A percentile compares a stretch with the other conserved stretches of the same genome.
Conservation (phyloP, 37 sponge, comb jelly and placozoan genomes). For the Beroe forskalii region DNA sequence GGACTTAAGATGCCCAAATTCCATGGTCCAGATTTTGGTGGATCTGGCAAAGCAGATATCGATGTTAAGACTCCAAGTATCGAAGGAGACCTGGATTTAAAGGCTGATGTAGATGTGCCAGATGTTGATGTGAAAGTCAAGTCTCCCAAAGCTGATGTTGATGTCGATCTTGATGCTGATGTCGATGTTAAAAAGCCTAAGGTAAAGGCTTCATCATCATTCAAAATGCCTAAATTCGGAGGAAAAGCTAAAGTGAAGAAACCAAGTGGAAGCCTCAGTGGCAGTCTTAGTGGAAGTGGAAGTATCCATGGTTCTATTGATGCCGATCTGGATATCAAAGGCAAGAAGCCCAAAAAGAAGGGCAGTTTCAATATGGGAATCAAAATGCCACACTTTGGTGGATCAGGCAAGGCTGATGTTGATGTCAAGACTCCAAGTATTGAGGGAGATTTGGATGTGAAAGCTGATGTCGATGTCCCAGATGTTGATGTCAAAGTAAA, state of each 20-base stretch:
- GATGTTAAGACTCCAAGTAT: not conserved
- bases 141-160: not conserved
- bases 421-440: conserved; percentile 8
- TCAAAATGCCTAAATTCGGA: not conserved
- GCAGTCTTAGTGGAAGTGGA: not conserved
- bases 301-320: not conserved
- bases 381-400: not conserved
- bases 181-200: not conserved
- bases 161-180: conserved; percentile 7
- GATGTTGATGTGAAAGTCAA: conserved; percentile 18
- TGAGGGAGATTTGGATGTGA: conserved; percentile 1
- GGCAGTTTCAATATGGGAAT: not conserved
- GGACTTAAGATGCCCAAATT: no score
- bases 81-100: not conserved
- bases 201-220: not conserved
- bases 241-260: not conserved
- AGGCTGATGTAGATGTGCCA: not conserved
- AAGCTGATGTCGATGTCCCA: conserved; percentile 33
- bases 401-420: conserved; percentile 25
- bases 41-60: not conserved
- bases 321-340: conserved; percentile 16
- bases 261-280: not conserved
- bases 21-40: no score
- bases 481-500: conserved; percentile 35
- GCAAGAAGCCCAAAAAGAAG: not conserved